Evolutionary conservation across 2,113 vertebrate species (phyloP), one percentile per base, ranked within the genome.

Genomic region (Chroicocephalus ridibundus): DNA sequence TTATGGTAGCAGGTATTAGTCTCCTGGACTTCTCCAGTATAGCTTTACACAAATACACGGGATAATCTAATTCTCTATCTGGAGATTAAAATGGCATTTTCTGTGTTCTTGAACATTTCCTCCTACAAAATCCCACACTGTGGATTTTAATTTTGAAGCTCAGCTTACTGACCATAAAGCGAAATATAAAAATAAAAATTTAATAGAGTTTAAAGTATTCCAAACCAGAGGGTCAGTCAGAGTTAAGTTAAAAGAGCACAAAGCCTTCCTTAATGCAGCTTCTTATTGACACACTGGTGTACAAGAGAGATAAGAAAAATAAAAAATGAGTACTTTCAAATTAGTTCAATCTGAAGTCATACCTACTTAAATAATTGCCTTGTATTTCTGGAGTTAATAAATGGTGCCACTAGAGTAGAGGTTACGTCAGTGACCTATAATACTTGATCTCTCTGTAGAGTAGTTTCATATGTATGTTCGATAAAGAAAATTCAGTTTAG

Each of bases 291-390:
- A 75, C 55, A 10, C 10, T 25, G 47, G 42, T 75, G 18, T 64
- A 60, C 51, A 55, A 55, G 51, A 70, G 47, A 93, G 76, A 62
- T 32, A 78, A 86, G 62, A 64, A 90, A 86, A 87, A 93, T 79
- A 93, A 83, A 92, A 93, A 89, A 71, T 29, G 49, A 82, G 34
- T 84, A 62, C 83, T 82, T 93, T 79, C 31, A 87, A 92, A 95
- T 92, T 58, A 90, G 86, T 92, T 93, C 83, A 91, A 57, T 92
- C 74, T 92, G 90, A 93, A 96, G 47, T 91, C 47, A 70, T 77
- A 15, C 49, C 65, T 86, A 75, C 80, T 93, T 84, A 78, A 93
- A 94, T 86, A 93, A 94, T 88, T 93, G 61, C 44, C 61, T 85
- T 82, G 31, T 68, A 57, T 82, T 91, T 81, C 66, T 77, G 13